Evolutionary conservation across 2,797 vertebrate species (phyloP).

Genomic region (Orestias chungarensis): DNA sequence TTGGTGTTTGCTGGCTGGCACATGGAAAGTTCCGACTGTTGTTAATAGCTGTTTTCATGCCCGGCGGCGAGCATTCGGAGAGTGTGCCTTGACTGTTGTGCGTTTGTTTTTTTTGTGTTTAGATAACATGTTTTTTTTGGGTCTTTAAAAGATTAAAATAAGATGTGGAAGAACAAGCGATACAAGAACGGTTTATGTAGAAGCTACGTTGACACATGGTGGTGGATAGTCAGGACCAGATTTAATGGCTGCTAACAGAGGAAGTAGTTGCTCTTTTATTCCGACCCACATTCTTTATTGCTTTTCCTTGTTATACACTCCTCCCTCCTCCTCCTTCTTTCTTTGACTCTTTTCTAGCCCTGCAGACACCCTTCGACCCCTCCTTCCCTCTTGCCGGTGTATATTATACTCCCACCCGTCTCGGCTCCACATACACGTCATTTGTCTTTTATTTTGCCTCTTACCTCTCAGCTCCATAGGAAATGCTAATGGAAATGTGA

Average conservation of each 20-base stretch:
- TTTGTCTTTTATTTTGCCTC: constrained; percentile 25
- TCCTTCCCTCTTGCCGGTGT: constrained; percentile 6
- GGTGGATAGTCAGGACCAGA: neutral
- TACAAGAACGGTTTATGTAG: neutral
- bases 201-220: constrained; percentile 7
- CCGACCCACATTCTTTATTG: constrained; percentile 63
- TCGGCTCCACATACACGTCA: constrained; percentile 53
- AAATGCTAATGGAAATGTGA: neutral
- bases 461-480: constrained; percentile 5
- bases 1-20: constrained; percentile 60
- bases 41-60: constrained; percentile 72
- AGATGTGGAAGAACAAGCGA: constrained; percentile 10
- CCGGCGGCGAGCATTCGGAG: constrained; percentile 48
- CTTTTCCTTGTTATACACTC: constrained; percentile 52
- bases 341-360: constrained; percentile 31
- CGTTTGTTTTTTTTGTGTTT: constrained; percentile 10
- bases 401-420: constrained; percentile 22
- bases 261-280: constrained; percentile 63
- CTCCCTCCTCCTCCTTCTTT: neutral
- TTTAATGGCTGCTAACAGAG: constrained; percentile 24
- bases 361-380: constrained; percentile 49
- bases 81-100: constrained; percentile 45
- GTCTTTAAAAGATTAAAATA: constrained; percentile 10
- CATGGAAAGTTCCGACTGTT: constrained; percentile 72
- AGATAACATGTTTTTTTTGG: constrained; percentile 8